Evolutionary conservation across 2,113 vertebrate genomes (phyloP).

Genomic region (Ailurus styani): DNA sequence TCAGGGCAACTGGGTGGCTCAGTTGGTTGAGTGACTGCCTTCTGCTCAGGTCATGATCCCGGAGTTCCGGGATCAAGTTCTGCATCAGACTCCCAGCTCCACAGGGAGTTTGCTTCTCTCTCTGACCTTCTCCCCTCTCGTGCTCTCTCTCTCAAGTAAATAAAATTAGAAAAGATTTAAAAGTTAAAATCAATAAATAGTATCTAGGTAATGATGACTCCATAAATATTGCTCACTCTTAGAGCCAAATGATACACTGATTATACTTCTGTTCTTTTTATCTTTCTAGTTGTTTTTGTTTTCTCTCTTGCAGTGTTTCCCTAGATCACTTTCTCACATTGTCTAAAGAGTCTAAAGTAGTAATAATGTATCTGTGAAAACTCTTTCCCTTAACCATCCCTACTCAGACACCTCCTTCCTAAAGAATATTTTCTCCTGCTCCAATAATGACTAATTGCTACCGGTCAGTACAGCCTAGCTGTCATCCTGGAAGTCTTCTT

Average conservation of each 20-base stretch:
- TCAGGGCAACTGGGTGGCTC: too few species aligned
- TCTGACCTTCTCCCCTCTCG: too few species aligned
- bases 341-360: background rate
- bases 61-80: too few species aligned
- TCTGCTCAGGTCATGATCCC: too few species aligned
- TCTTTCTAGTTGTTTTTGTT: background rate
- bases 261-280: background rate
- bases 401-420: background rate
- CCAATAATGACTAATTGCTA: background rate
- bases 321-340: background rate
- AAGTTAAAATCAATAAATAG: too few species aligned
- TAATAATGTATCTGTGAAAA: background rate
- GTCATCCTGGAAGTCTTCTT: background rate
- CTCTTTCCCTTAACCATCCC: background rate
- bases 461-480: background rate
- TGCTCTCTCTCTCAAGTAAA: too few species aligned
- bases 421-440: background rate
- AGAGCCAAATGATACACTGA: background rate
- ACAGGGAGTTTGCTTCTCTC: too few species aligned
- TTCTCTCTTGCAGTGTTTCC: background rate
- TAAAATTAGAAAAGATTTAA: too few species aligned
- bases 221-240: background rate
- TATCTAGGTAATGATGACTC: background rate
- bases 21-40: too few species aligned
- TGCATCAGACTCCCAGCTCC: too few species aligned